Base-by-base conservation (phyloP, 30 jellyfish, hydroid and myxozoan species). In the Turritopsis dohrnii region DNA sequence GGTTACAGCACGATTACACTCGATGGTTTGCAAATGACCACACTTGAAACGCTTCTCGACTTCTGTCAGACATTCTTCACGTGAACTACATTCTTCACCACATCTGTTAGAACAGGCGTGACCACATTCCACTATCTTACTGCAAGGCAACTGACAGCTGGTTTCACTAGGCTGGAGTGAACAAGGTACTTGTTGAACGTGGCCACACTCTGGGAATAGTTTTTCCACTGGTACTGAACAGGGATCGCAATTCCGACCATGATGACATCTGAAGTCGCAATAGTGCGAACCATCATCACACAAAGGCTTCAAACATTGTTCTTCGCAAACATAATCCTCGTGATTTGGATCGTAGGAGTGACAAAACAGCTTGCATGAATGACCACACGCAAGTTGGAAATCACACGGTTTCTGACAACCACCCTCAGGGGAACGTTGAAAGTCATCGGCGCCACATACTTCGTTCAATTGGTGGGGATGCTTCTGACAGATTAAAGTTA, bases 341-440 rank as follows among this genome's bases (percentile, higher is more conserved):
- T 90, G 97, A 22, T 76, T 86, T 65, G 27, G 79, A 72, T 87
- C 96, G 52, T 9, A 30, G 21, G 97, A 90, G 84, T 90, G 97
- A 30, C 97, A 90, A n/a, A 77, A 73, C 79, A 27, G 53, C 69
- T 53, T 80, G 69, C 97, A 90, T 18, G 52, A 66, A 80, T 90
- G 97, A 3, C 90, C 96, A 80, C 97, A 90, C 21, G 76, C 21
- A 22, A 90, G 83, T 13, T 80, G 52, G 69, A 52, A 75, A 21
- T 30, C 79, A 80, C 97, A 90, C 73, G 41, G 85, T 72, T 79
- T 76, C 65, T 29, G 76, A 83, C 97, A 90, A 1, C 97, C 97
- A 18, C 97, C 97, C 52, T 90, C 96, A 13, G 97, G 97, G 66
- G 96, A 96, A 54, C 71, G 75, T 18, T 66, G 52, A 79, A 86